Evolutionary conservation across 2,888 invertebrate species (phyloP), one percentile per base, ranked within the genome.

Genomic region (Hypomecis atomaria): DNA sequence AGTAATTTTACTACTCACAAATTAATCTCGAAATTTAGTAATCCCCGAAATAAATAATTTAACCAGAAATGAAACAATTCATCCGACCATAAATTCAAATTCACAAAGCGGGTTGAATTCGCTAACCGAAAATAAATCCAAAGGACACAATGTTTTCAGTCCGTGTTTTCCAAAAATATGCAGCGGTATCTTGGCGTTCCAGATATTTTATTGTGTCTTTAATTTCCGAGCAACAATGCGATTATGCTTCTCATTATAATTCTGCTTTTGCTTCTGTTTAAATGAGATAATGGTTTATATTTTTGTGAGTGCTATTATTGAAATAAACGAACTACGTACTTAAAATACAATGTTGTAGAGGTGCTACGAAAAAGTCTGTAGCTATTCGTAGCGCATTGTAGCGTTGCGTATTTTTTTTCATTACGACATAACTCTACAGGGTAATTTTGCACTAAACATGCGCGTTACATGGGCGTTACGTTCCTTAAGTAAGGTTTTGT

Each of bases 221-320:
- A 57, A 57, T 61, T 55, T 61, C 49, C 37, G 10, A 48, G 38
- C 53, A 49, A 50, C 61, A 56, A 61, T 61, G 55, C 40, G 37
- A 55, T 55, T 61, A 55, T 61, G 43, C 52, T 50, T 38, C 49
- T 56, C 56, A 57, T 62, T 62, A 57, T 62, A 52, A 57, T 57
- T 47, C 45, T 37, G 38, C 45, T 49, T n/a, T 9, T 44, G 7
- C 37, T 13, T 55, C 37, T 37, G 42, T 10, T 8, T 10, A 23
- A 40, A 2, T 6, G 4, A 38, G 23, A 42, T 33, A 23, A 40
- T 52, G 6, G 4, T 40, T 6, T 52, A 33, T 9, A 7, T 54
- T 23, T 60, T 13, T 54, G 1, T 60, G 53, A 48, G 11, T 34
- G 13, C 23, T 23, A 3, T 23, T 23, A 3, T 23, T 23, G 23